Conservation (phyloP, 2,888 invertebrate species). For the Epicampocera succincta region DNA sequence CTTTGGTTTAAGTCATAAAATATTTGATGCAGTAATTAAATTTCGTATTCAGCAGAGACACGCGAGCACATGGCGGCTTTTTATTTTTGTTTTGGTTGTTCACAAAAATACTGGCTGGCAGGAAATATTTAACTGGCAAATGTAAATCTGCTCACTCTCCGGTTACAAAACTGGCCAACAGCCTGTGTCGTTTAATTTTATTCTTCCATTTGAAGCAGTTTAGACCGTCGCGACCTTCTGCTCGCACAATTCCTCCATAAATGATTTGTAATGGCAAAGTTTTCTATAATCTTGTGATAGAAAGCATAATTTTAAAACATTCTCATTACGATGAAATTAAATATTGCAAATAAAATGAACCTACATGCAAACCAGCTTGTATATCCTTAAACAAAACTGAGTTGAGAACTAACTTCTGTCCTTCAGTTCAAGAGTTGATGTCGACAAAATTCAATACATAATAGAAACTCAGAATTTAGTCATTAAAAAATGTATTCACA, state of each 20-base stretch:
- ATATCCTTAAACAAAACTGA: too few species aligned
- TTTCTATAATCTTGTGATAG: background rate
- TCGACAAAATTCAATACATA: background rate
- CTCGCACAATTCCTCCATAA: too few species aligned
- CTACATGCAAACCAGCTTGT: background rate
- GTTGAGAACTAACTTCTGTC: too few species aligned
- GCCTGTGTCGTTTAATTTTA: constrained; percentile 13
- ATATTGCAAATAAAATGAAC: background rate
- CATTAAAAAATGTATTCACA: too few species aligned
- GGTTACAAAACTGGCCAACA: constrained; percentile 28
- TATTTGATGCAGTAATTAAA: constrained; percentile 38
- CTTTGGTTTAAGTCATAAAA: constrained; percentile 39
- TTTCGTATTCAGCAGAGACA: constrained; percentile 23
- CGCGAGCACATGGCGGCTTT: background rate
- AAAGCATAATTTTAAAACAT: constrained; percentile 6
- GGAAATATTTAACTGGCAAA: background rate
- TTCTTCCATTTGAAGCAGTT: background rate
- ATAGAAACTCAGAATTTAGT: too few species aligned
- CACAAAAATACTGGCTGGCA: background rate
- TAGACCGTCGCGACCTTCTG: too few species aligned
- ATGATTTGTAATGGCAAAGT: background rate
- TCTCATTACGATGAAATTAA: constrained; percentile 10
- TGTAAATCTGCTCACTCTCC: constrained; percentile 17
- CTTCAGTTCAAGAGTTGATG: background rate
- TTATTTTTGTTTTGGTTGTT: background rate